A percentile compares a stretch with the other conserved stretches of the same genome.
Conservation (phyloP, 2,888 invertebrate genomes). For the Bhutanitis thaidina region DNA sequence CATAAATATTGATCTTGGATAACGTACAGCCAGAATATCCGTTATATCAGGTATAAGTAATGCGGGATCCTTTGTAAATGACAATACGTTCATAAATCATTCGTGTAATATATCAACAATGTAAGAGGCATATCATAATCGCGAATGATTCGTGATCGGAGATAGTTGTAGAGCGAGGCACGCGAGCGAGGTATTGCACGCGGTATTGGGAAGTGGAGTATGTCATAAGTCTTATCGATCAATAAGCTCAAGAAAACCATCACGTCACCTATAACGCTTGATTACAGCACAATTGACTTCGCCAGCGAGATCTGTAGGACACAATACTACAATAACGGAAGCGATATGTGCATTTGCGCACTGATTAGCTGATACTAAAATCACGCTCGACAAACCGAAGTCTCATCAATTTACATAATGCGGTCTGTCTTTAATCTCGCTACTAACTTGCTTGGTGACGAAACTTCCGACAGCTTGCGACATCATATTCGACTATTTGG, state of each 20-base stretch:
- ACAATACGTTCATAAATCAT: conserved; percentile 62
- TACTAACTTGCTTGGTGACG: conserved; percentile 51
- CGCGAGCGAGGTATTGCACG: conserved; percentile 10
- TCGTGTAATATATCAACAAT: conserved; percentile 57
- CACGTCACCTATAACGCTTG: conserved; percentile 6
- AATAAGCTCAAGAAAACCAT: conserved; percentile 35
- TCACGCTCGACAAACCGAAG: conserved; percentile 23
- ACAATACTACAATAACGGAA: conserved; percentile 28
- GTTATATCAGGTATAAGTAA: conserved; percentile 35
- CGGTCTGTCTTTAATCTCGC: conserved; percentile 51
- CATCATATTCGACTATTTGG: conserved; percentile 51
- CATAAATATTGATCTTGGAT: no score
- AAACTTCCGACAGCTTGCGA: conserved; percentile 67
- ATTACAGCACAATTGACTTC: conserved; percentile 8
- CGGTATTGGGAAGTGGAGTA: conserved; percentile 50
- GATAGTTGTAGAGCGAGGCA: conserved; percentile 27
- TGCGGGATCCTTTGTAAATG: conserved; percentile 46
- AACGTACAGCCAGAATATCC: conserved; percentile 32
- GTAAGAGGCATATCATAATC: conserved; percentile 43
- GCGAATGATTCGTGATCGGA: conserved; percentile 53
- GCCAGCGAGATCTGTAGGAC: conserved; percentile 2
- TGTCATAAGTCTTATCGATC: conserved; percentile 66
- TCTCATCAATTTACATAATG: conserved; percentile 53
- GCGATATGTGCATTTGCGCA: conserved; percentile 24
- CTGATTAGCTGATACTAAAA: conserved; percentile 36